A percentile compares a stretch with the other conserved stretches of the same genome.
These are phyloP conservation scores for Todiramphus chloris DNA, from an alignment of 2,113 vertebrate species.

Conservation along the genomic window DNA sequence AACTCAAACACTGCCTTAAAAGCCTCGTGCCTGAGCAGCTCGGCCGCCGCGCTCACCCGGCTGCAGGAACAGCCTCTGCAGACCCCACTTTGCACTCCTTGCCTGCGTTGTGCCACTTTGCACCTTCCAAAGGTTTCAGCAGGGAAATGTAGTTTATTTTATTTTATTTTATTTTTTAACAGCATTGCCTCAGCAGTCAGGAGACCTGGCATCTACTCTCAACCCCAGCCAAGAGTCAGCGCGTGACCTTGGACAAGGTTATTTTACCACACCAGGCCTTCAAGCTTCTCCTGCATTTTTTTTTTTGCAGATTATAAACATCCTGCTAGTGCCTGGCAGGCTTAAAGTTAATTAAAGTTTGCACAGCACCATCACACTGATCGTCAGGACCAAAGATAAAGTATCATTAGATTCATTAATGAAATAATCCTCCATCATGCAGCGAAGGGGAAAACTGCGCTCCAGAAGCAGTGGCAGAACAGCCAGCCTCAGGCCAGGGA, in stretches of 20 bases:
- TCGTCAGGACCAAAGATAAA: slow-evolving; percentile 41
- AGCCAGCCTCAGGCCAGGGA: slow-evolving; percentile 40
- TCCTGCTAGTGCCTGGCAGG: not conserved
- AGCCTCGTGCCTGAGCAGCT: not conserved
- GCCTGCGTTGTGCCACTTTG: not conserved
- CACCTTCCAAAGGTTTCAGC: not conserved
- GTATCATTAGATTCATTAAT: slow-evolving; percentile 55
- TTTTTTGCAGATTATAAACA: slow-evolving; percentile 4
- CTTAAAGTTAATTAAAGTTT: slow-evolving; percentile 61
- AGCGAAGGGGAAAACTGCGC: not conserved
- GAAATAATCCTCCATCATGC: slow-evolving; percentile 25
- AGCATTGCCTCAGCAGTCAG: not conserved
- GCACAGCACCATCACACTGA: slow-evolving; percentile 2
- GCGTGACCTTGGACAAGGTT: not conserved
- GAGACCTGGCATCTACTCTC: not conserved
- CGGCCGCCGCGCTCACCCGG: fast-evolving
- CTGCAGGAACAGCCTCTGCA: not conserved
- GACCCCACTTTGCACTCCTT: not conserved
- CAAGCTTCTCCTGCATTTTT: not conserved
- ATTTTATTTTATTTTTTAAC: not conserved
- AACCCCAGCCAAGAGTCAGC: not conserved
- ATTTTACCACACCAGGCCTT: not conserved
- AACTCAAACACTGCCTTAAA: not conserved
- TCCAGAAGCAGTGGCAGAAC: not conserved
- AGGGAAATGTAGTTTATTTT: not conserved